phyloP scores from a whole-genome alignment of 37 sponge, comb jelly and placozoan genomes.

The Aplysina aerophoba region DNA sequence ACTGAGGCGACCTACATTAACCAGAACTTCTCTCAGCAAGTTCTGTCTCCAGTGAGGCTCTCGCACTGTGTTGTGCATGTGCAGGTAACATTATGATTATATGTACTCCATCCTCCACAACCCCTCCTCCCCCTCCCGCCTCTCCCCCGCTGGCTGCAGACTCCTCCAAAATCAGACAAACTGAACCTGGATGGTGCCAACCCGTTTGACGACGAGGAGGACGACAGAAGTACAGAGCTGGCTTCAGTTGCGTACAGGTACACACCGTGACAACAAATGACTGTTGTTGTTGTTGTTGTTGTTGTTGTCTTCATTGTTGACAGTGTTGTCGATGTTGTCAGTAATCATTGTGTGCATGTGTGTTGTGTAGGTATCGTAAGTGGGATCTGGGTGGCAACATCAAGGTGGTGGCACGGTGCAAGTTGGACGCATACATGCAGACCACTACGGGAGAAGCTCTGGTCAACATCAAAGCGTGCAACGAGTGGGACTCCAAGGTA shows the following conservation, averaged over 20 bases:
- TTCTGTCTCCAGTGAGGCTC: conserved; percentile 48
- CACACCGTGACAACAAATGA: neutral
- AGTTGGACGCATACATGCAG: conserved; percentile 85
- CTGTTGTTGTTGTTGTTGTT: neutral
- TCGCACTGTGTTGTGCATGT: neutral
- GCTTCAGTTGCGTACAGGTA: conserved; percentile 95
- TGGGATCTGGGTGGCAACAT: conserved; percentile 66
- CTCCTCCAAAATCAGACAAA: neutral
- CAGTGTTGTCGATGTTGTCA: too few species aligned
- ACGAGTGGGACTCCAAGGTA: conserved; percentile 93
- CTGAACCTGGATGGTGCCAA: conserved; percentile 64
- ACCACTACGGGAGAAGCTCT: conserved; percentile 40
- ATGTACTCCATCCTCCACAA: too few species aligned
- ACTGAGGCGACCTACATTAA: conserved; percentile 97
- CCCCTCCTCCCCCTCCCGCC: too few species aligned
- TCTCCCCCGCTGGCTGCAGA: neutral
- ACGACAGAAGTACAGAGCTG: conserved; percentile 34
- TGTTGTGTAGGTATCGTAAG: conserved; percentile 78
- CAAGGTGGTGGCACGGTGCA: conserved; percentile 80
- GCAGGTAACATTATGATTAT: too few species aligned
- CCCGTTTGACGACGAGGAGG: conserved; percentile 88
- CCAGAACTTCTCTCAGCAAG: conserved; percentile 96
- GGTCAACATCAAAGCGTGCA: conserved; percentile 88
- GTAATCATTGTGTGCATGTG: too few species aligned
- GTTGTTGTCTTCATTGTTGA: neutral